phyloP scores from a whole-genome alignment of 2,888 invertebrate species.

The Slavum lentiscoides region DNA sequence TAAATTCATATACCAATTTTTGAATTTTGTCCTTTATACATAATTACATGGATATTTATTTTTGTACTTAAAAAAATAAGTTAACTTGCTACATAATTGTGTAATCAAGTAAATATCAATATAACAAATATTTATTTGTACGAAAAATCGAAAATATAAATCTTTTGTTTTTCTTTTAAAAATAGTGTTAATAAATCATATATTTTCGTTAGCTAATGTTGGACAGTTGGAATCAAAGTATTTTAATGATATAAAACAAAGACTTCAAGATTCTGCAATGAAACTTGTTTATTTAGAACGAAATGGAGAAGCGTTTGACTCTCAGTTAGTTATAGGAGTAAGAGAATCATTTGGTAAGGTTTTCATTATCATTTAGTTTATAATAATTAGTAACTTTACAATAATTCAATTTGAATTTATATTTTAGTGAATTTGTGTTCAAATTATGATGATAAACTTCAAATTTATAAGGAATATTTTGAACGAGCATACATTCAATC shows the following conservation, averaged over 20 bases:
- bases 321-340: constrained; percentile 95
- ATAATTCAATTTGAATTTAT: constrained; percentile 54
- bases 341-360: constrained; percentile 88
- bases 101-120: no score
- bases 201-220: constrained; percentile 78
- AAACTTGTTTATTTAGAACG: constrained; percentile 94
- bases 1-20: no score
- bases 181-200: no score
- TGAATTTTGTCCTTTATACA: no score
- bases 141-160: no score
- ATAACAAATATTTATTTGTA: no score
- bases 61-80: no score
- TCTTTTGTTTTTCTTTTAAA: no score
- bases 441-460: constrained; percentile 86
- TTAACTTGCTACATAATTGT: no score
- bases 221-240: constrained; percentile 97
- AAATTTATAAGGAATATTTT: constrained; percentile 95
- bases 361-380: constrained; percentile 34
- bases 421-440: constrained; percentile 89
- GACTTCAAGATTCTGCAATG: constrained; percentile 94
- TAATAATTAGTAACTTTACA: background rate
- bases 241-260: constrained; percentile 94
- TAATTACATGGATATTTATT: no score
- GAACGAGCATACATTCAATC: constrained; percentile 94
- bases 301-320: constrained; percentile 97